These are phyloP conservation scores for Nymphalis urticae DNA, from an alignment of 2,888 invertebrate genomes.

Conservation along the genomic window DNA sequence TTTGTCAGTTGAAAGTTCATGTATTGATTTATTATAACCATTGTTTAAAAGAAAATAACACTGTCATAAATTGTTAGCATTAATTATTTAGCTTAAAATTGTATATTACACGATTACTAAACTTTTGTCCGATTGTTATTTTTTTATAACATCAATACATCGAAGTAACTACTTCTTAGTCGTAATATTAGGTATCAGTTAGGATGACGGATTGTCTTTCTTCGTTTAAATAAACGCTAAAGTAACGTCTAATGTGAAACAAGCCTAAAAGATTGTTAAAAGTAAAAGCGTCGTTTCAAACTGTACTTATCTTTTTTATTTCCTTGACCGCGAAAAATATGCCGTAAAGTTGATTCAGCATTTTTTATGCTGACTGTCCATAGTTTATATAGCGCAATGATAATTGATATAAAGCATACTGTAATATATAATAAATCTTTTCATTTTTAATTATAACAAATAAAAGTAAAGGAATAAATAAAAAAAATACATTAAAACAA, in stretches of 20 bases:
- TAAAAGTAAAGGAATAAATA: too few species aligned
- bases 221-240: neutral
- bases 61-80: too few species aligned
- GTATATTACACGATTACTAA: too few species aligned
- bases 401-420: neutral
- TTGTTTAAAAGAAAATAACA: too few species aligned
- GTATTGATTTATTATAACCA: neutral
- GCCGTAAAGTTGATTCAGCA: slow-evolving; percentile 42
- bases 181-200: too few species aligned
- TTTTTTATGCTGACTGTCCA: slow-evolving; percentile 7
- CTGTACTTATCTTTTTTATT: slow-evolving; percentile 45
- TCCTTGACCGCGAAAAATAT: slow-evolving; percentile 43
- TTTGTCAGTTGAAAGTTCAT: neutral
- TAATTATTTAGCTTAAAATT: too few species aligned
- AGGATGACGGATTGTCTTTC: neutral
- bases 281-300: slow-evolving; percentile 35
- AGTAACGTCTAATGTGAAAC: slow-evolving; percentile 16
- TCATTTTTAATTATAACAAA: too few species aligned
- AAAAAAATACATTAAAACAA: too few species aligned
- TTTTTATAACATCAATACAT: too few species aligned
- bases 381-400: neutral
- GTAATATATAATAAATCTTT: too few species aligned
- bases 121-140: too few species aligned
- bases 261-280: slow-evolving; percentile 30
- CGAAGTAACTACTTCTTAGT: too few species aligned